These are phyloP conservation scores for Phalacrocorax pelagicus DNA, from an alignment of 2,113 vertebrate genomes.

Conservation along the genomic window DNA sequence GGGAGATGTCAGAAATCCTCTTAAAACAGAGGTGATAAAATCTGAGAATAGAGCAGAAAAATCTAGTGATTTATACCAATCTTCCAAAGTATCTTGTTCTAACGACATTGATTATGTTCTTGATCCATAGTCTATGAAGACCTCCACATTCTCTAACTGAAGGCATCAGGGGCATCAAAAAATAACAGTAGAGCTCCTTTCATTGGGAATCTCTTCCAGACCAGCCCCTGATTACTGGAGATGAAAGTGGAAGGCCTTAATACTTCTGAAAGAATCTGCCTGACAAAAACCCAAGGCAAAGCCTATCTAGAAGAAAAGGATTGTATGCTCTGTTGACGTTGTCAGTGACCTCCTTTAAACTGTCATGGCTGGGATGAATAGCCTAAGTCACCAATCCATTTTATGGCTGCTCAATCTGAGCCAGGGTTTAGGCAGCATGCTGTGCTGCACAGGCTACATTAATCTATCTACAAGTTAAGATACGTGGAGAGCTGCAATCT, in stretches of 20 bases:
- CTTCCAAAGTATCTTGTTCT: not conserved
- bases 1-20: not conserved
- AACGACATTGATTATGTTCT: not conserved
- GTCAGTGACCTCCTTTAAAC: conserved; percentile 46
- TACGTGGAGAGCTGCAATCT: not conserved
- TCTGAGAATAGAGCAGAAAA: not conserved
- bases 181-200: not conserved
- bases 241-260: not conserved
- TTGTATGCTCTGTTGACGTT: not conserved
- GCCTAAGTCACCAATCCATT: conserved; percentile 53
- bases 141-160: not conserved
- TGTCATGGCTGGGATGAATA: conserved; percentile 38
- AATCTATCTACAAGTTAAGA: not conserved
- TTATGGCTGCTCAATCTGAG: conserved; percentile 62
- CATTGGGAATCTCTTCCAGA: not conserved
- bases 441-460: not conserved
- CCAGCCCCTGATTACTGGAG: not conserved
- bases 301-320: conserved; percentile 9
- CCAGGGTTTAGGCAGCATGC: not conserved
- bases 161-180: not conserved
- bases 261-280: not conserved
- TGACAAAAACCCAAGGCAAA: not conserved
- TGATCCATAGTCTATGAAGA: not conserved
- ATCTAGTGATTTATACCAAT: too few relatives aligned
- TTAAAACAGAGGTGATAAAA: not conserved